Percentiles rank a stretch among this genome's conserved stretches.
Conservation (phyloP, 2,797 vertebrate species). For the Pseudotriccus pelzelni region DNA sequence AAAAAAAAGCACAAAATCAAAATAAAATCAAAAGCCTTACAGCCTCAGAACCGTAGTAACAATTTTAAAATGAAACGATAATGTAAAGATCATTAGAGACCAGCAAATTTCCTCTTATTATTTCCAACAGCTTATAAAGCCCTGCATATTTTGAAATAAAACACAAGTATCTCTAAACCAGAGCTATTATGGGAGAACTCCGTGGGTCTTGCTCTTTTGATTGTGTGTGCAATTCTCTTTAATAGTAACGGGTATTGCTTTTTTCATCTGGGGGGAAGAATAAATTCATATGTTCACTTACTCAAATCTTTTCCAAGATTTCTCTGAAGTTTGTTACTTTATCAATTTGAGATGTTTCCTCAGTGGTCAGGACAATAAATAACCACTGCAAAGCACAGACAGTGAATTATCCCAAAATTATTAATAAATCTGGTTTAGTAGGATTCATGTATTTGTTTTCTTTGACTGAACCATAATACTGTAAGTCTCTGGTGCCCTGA, state of each 20-base stretch:
- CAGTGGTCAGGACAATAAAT: not conserved
- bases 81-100: not conserved
- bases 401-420: not conserved
- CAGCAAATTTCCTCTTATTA: not conserved
- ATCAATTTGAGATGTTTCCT: not conserved
- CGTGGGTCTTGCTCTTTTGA: not conserved
- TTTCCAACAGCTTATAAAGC: slow-evolving; percentile 11
- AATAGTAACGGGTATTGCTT: not conserved
- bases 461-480: not conserved
- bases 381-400: not conserved
- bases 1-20: not conserved
- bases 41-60: slow-evolving; percentile 39
- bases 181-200: not conserved
- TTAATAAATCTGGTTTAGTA: not conserved
- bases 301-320: not conserved
- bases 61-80: slow-evolving; percentile 19
- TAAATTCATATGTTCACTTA: not conserved
- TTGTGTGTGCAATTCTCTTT: not conserved
- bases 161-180: not conserved
- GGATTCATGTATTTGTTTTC: not conserved
- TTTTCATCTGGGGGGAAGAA: not conserved
- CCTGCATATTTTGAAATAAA: not conserved
- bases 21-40: slow-evolving; percentile 4
- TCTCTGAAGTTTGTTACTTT: not conserved
- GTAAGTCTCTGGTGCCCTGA: not conserved